phyloP scores from a whole-genome alignment of 2,113 vertebrate species.

The Apteryx mantelli region DNA sequence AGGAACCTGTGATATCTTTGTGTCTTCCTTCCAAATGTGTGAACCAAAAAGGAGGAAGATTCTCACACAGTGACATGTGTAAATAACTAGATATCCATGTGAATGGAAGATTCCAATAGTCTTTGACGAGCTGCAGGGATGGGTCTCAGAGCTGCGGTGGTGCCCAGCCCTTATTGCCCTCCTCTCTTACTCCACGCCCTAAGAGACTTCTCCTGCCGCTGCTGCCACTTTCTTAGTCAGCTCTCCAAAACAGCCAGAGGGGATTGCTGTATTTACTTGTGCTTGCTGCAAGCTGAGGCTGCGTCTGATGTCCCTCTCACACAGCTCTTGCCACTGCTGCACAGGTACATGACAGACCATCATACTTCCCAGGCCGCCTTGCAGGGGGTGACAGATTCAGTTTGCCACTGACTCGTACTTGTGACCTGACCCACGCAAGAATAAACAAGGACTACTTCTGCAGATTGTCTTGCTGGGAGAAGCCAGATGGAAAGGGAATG shows the following conservation, averaged over 20 bases:
- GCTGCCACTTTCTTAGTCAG: neutral
- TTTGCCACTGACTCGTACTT: neutral
- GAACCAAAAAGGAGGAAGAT: neutral
- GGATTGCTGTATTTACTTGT: fast-evolving
- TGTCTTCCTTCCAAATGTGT: neutral
- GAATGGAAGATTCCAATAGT: neutral
- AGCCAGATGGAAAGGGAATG: neutral
- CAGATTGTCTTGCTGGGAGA: neutral
- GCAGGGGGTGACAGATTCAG: neutral
- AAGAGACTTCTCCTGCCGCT: neutral
- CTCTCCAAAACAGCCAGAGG: neutral
- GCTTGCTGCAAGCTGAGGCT: neutral
- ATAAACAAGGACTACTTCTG: neutral
- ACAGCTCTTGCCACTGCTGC: fast-evolving
- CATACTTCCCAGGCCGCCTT: neutral
- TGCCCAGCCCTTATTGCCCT: neutral
- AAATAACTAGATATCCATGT: neutral
- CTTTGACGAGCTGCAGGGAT: neutral
- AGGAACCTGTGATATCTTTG: neutral
- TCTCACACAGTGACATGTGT: neutral
- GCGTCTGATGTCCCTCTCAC: neutral
- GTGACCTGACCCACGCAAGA: neutral
- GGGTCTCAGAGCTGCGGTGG: neutral
- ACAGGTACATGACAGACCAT: neutral
- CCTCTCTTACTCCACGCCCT: neutral